Evolutionary conservation across 1,140 invertebrate genomes (phyloP).

Genomic region (Heliothis subflexa): DNA sequence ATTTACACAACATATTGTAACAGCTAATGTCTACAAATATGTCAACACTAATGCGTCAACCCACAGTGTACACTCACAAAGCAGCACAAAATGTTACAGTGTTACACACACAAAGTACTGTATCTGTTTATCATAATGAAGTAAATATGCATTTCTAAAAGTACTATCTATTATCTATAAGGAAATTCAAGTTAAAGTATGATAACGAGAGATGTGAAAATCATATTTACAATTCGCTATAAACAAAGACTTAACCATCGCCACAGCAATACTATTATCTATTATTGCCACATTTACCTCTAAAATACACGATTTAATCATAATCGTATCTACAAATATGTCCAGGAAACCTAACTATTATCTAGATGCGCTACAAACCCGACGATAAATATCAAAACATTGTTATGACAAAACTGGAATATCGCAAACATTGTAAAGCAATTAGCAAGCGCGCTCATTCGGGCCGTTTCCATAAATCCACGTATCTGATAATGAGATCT

Average conservation of each 20-base stretch:
- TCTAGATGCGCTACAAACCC: constrained; percentile 31
- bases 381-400: constrained; percentile 26
- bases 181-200: too few species aligned
- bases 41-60: too few species aligned
- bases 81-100: too few species aligned
- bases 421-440: constrained; percentile 50
- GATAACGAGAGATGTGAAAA: too few species aligned
- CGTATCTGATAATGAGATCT: constrained; percentile 52
- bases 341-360: constrained; percentile 32
- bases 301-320: neutral
- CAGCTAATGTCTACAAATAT: too few species aligned
- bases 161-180: too few species aligned
- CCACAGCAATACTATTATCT: neutral
- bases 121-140: too few species aligned
- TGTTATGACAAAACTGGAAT: constrained; percentile 41
- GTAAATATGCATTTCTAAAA: too few species aligned
- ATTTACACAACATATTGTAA: neutral
- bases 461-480: constrained; percentile 51
- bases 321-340: neutral
- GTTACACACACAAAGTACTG: too few species aligned
- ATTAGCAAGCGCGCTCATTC: constrained; percentile 49
- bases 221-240: too few species aligned
- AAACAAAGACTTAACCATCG: too few species aligned
- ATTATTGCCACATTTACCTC: neutral
- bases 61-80: too few species aligned